Evolutionary conservation across 2,113 vertebrate species (phyloP), one percentile per base, ranked within the genome.

Genomic region (Peromyscus californicus): DNA sequence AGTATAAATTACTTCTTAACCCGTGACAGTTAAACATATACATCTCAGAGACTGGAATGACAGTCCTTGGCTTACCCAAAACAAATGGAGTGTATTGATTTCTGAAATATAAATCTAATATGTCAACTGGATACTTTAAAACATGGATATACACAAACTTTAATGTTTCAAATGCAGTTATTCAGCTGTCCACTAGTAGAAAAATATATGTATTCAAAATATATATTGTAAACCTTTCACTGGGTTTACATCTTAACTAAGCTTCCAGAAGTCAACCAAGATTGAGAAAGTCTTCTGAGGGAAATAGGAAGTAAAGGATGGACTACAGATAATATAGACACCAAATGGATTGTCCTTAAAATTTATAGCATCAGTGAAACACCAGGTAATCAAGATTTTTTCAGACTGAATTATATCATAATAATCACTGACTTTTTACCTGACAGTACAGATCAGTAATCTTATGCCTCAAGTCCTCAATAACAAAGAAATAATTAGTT

Each of bases 31-130:
- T 94, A 87, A 93, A 92, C 61, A 95, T 42, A 91, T 90, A 15
- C 31, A 89, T 97, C 54, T 91, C 69, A 88, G 29, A 94, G 65
- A 94, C 93, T 90, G 22, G 33, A 69, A 33, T 90, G 90, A 94
- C 1, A 90, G 42, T 63, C 31, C 24, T 78, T 97, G 48, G 57
- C 65, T 94, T 95, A 36, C 13, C 31, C 74, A 94, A 97, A 94
- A 94, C 76, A 54, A 75, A 91, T 86, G 48, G 19, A 90, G 65
- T 97, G 13, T 85, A 87, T 45, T 48, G 16, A 87, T 92, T 93
- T 91, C 21, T 79, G 74, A 94, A 84, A 90, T 84, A 95, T 79
- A 91, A 70, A 29, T 89, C 72, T 51, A 94, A 61, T 83, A 85
- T 45, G 42, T 67, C 83, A 86, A 31, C 26, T 42, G 57, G 29